These are phyloP conservation scores for Tenualosa thibaudeaui DNA, from an alignment of 2,797 vertebrate species.

Conservation along the genomic window DNA sequence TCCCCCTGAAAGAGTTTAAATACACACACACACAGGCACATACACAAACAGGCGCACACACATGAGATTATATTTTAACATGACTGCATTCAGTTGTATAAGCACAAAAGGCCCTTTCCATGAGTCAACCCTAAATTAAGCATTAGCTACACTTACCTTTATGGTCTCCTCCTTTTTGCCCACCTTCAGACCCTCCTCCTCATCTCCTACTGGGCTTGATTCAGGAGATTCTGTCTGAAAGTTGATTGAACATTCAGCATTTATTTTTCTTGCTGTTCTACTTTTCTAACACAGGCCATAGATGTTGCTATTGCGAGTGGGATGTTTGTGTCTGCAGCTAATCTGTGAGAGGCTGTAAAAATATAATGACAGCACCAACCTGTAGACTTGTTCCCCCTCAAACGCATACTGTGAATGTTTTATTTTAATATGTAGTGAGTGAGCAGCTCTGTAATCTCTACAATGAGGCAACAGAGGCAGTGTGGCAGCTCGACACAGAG, in stretches of 20 bases:
- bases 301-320: background rate
- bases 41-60: background rate
- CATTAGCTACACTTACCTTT: conserved; percentile 60
- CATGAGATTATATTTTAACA: background rate
- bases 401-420: background rate
- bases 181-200: conserved; percentile 66
- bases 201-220: conserved; percentile 66
- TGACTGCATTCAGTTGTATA: background rate
- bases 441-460: background rate
- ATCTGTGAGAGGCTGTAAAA: background rate
- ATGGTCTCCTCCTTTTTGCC: conserved; percentile 69
- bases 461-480: background rate
- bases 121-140: background rate
- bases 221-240: conserved; percentile 75
- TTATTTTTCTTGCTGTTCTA: background rate
- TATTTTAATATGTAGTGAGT: background rate
- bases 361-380: background rate
- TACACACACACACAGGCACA: background rate
- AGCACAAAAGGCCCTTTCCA: background rate
- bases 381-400: background rate
- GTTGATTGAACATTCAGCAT: background rate
- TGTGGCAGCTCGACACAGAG: background rate
- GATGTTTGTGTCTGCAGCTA: background rate
- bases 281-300: background rate
- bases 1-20: conserved; percentile 74